These are phyloP conservation scores for Steatornis caripensis DNA, from an alignment of 2,113 vertebrate genomes.

Conservation along the genomic window DNA sequence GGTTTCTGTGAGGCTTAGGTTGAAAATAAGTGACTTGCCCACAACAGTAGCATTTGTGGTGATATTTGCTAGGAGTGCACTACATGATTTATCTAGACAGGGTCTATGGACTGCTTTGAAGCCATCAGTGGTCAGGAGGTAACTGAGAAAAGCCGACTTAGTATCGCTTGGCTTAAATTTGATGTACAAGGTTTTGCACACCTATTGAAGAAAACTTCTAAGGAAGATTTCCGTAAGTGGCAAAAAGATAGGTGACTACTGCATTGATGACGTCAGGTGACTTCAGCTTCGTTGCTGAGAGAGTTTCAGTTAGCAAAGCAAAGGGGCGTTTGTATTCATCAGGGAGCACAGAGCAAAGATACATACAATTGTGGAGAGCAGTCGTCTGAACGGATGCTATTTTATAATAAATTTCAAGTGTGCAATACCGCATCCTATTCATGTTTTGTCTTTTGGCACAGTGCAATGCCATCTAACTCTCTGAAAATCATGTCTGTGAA, in stretches of 20 bases:
- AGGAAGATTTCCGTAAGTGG: background rate
- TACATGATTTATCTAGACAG: background rate
- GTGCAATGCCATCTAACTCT: background rate
- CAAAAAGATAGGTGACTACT: background rate
- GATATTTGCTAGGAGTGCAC: background rate
- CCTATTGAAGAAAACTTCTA: background rate
- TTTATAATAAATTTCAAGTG: background rate
- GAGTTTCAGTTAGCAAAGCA: background rate
- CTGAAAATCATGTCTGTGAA: background rate
- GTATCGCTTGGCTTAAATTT: background rate
- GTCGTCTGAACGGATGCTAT: background rate
- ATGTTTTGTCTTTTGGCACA: background rate
- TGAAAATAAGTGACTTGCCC: background rate
- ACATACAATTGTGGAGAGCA: background rate
- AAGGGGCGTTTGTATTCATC: background rate
- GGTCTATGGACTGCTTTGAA: background rate
- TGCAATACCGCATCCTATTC: accelerated
- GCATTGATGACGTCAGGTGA: background rate
- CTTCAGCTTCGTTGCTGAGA: background rate
- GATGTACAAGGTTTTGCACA: accelerated
- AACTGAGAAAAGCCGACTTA: background rate
- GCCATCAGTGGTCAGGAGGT: background rate
- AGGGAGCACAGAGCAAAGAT: background rate
- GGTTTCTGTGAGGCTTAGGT: background rate
- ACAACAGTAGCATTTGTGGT: background rate